Evolutionary conservation across 2,888 invertebrate genomes (phyloP).

Genomic region (Panzeria rudis): DNA sequence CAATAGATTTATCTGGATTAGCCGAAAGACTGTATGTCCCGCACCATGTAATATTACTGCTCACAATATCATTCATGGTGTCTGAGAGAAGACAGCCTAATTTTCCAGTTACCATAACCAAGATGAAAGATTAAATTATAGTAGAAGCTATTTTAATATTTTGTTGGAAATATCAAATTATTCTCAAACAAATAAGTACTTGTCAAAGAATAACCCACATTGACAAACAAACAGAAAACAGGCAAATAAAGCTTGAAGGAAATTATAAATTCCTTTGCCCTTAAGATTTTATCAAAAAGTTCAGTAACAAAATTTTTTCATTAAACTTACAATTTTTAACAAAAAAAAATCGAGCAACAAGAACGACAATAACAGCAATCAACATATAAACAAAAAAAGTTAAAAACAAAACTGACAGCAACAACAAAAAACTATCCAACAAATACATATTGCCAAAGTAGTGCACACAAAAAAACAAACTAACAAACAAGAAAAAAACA

Average conservation of each 20-base stretch:
- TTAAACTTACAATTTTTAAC: slow-evolving; percentile 45
- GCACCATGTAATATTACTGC: too few relatives aligned
- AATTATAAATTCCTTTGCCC: slow-evolving; percentile 34
- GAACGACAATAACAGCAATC: slow-evolving; percentile 11
- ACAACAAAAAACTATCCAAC: slow-evolving; percentile 22
- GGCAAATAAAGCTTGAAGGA: slow-evolving; percentile 14
- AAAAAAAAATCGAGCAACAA: slow-evolving; percentile 9
- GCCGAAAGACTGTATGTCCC: too few relatives aligned
- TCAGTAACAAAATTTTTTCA: slow-evolving; percentile 43
- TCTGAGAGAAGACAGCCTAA: too few relatives aligned
- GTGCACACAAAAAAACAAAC: slow-evolving; percentile 9
- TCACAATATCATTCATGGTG: too few relatives aligned
- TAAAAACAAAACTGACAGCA: slow-evolving; percentile 1
- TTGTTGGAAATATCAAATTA: not conserved
- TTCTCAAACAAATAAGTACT: not conserved
- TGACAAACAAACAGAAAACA: not conserved
- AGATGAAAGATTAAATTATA: too few relatives aligned
- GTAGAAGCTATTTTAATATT: not conserved
- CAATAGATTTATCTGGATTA: too few relatives aligned
- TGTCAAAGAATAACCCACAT: not conserved
- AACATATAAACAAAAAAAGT: slow-evolving; percentile 36
- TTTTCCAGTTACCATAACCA: too few relatives aligned
- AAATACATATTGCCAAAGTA: slow-evolving; percentile 30
- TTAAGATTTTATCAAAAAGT: slow-evolving; percentile 46
- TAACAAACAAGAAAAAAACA: slow-evolving; percentile 19